These are phyloP conservation scores for Drosophila yooni DNA, from an alignment of 2,888 invertebrate genomes.

Conservation along the genomic window DNA sequence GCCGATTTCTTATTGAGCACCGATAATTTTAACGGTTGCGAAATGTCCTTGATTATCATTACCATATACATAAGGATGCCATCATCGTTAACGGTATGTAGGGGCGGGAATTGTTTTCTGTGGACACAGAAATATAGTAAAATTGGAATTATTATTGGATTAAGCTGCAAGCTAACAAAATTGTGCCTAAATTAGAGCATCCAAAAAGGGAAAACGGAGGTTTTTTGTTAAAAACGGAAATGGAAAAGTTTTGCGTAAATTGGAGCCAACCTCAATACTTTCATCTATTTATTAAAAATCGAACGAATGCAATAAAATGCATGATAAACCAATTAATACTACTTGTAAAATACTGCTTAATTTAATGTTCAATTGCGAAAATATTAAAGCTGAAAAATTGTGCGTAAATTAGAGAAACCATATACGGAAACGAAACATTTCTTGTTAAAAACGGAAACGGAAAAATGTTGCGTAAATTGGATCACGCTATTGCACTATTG, in stretches of 20 bases:
- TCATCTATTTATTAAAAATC: background rate
- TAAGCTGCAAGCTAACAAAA: background rate
- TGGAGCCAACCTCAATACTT: no score
- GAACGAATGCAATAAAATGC: background rate
- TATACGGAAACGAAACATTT: background rate
- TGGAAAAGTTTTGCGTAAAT: background rate
- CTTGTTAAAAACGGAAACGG: background rate
- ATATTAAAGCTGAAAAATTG: background rate
- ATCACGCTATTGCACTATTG: background rate
- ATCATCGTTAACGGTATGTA: conserved; percentile 75
- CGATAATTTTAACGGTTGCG: conserved; percentile 74
- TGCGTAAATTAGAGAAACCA: background rate
- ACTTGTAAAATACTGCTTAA: background rate
- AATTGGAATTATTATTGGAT: background rate
- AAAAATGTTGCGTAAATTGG: background rate
- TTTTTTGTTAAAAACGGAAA: background rate
- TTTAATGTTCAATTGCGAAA: background rate
- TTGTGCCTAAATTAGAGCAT: background rate
- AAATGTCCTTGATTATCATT: conserved; percentile 77
- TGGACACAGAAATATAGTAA: background rate
- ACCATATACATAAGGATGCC: conserved; percentile 82
- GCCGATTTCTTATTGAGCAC: conserved; percentile 81
- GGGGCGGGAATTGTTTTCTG: conserved; percentile 67
- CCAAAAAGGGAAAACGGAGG: background rate
- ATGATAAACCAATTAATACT: background rate